These are phyloP conservation scores for Capitella teleta DNA, from an alignment of 1,140 invertebrate genomes.

Conservation along the genomic window DNA sequence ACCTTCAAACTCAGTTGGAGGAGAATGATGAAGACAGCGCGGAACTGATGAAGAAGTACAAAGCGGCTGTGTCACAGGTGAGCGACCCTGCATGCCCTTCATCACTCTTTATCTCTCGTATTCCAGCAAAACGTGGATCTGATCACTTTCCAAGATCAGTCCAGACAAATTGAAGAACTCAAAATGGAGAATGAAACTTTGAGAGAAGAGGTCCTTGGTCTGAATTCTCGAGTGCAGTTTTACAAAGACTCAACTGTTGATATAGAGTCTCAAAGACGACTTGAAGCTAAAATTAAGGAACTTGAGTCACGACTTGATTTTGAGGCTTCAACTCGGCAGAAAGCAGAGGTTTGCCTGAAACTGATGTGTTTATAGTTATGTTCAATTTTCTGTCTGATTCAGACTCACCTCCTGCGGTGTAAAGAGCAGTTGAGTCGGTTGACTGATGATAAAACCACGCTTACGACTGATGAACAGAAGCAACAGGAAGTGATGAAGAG, in stretches of 20 bases:
- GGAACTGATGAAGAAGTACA: conserved; percentile 84
- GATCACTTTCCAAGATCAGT: conserved; percentile 64
- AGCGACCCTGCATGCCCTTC: background rate
- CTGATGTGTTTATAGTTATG: conserved; percentile 1
- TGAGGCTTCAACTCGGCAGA: conserved; percentile 69
- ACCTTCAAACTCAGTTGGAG: conserved; percentile 70
- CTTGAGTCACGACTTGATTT: conserved; percentile 78
- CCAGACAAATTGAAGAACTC: conserved; percentile 64
- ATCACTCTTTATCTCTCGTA: background rate
- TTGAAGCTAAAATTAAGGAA: conserved; percentile 73
- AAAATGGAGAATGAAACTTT: conserved; percentile 63
- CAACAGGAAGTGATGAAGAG: conserved; percentile 65
- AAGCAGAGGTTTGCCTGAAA: conserved; percentile 61
- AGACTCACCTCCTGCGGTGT: conserved; percentile 62
- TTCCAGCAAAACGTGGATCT: conserved; percentile 60
- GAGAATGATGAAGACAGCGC: conserved; percentile 84
- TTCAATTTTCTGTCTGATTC: conserved; percentile 13
- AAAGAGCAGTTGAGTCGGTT: conserved; percentile 74
- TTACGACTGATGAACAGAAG: conserved; percentile 59
- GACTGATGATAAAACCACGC: conserved; percentile 58
- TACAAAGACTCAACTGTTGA: conserved; percentile 68
- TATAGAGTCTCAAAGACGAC: conserved; percentile 53
- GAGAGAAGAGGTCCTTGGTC: conserved; percentile 51
- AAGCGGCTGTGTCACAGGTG: conserved; percentile 70
- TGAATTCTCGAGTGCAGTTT: conserved; percentile 48